phyloP scores from a whole-genome alignment of 2,797 vertebrate genomes.

The Pseudomugil tenellus region DNA sequence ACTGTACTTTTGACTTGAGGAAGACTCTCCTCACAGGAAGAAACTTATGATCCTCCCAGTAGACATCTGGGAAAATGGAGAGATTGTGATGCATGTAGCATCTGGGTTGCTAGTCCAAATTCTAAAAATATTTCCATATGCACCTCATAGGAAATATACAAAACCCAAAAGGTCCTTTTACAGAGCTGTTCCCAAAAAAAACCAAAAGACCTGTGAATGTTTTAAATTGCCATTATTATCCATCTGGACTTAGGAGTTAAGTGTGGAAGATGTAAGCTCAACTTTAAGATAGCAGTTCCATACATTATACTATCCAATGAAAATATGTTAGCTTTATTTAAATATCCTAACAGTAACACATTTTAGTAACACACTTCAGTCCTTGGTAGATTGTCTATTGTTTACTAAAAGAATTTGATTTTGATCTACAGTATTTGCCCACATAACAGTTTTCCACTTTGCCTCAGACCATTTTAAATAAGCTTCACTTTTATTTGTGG shows the following conservation, averaged over 20 bases:
- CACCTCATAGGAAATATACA: conserved; percentile 1
- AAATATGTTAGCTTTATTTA: no score
- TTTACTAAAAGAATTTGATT: no score
- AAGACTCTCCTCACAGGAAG: conserved; percentile 1
- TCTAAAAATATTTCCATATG: conserved; percentile 27
- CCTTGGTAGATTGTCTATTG: no score
- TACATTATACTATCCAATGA: no score
- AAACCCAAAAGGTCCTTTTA: conserved; percentile 10
- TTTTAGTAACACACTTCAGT: no score
- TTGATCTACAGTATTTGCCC: no score
- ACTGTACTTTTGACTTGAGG: background rate
- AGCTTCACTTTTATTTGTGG: no score
- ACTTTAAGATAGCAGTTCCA: conserved; percentile 13
- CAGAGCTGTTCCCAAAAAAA: conserved; percentile 39
- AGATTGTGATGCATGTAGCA: conserved; percentile 25
- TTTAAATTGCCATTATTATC: conserved; percentile 31
- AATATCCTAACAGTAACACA: no score
- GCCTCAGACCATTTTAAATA: no score
- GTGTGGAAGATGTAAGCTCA: conserved; percentile 10
- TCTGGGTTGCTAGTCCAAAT: conserved; percentile 30
- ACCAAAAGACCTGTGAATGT: conserved; percentile 44
- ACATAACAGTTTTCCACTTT: no score
- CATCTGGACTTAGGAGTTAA: conserved; percentile 31
- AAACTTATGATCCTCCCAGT: background rate
- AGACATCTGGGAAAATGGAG: no score